Evolutionary conservation across 2,888 invertebrate genomes (phyloP).

Genomic region (Monoplex corrugatus): DNA sequence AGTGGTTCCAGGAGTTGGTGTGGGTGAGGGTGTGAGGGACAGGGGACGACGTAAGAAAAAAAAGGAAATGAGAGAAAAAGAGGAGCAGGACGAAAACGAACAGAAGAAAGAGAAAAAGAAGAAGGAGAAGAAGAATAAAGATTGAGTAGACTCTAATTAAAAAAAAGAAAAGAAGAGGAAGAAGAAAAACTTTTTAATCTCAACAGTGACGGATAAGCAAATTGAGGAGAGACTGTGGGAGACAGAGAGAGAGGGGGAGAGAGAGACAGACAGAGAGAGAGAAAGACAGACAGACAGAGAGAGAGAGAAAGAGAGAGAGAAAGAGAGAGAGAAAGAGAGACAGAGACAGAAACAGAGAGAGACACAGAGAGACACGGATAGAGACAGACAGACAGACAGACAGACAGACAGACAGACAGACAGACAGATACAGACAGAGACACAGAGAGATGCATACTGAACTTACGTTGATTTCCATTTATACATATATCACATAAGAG

Average conservation of each 20-base stretch:
- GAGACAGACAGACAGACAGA: slow-evolving; percentile 19
- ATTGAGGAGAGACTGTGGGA: not conserved
- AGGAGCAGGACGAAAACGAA: not conserved
- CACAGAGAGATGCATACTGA: not conserved
- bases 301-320: slow-evolving; percentile 23
- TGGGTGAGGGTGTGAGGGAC: no score
- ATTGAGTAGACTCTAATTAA: not conserved
- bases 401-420: slow-evolving; percentile 24
- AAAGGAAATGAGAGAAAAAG: not conserved
- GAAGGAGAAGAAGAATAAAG: not conserved
- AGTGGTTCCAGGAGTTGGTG: not conserved
- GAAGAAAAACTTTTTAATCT: no score
- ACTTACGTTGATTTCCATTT: no score
- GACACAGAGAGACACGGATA: not conserved
- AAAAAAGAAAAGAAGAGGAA: not conserved
- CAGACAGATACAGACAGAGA: slow-evolving; percentile 35
- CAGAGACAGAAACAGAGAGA: not conserved
- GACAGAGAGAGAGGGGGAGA: slow-evolving; percentile 11
- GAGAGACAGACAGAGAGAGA: slow-evolving; percentile 4
- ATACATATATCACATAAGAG: no score
- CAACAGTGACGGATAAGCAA: no score
- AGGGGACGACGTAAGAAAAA: no score
- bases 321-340: slow-evolving; percentile 36
- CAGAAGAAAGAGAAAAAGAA: not conserved
- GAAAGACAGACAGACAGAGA: slow-evolving; percentile 14